Evolutionary conservation across 1,140 invertebrate genomes (phyloP), one percentile per base, ranked within the genome.

Genomic region (Neelides sp.): DNA sequence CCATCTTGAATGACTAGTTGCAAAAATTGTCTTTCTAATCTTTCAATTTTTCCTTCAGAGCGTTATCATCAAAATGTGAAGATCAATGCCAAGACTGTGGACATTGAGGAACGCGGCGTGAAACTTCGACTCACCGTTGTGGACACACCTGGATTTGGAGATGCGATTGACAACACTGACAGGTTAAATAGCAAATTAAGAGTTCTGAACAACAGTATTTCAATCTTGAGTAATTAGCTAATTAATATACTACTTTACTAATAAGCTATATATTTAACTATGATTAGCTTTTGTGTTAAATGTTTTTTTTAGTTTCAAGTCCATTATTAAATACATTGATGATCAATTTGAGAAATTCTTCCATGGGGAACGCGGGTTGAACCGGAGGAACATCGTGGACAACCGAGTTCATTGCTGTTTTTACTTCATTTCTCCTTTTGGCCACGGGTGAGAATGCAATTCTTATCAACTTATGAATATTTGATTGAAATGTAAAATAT

Each of bases 71-170:
- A 90, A 68, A 91, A 85, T 0, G 85, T 92, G 1, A 86, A 85
- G 64, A 67, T 92, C 37, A 86, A 91, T 65, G 85, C 87, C 27
- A 89, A 85, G 0, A 92, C 89, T 23, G 87, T 93, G 13, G 89
- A 94, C 67, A 93, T 94, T 62, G 90, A 94, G 69, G 88, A 92
- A 65, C 71, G 85, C 46, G 89, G 88, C 28, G 87, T 93, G 2
- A 91, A 92, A 67, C 70, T 93, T 50, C 74, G 87, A 44, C 68
- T 91, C 22, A 91, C 85, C 0, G 86, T 94, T 28, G 88, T 97
- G 1, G 94, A 98, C 67, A 98, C 95, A 2, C 94, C 94, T 27
- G 95, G 95, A 12, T 99, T 93, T 71, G 95, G 95, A 15, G 95
- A 98, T 75, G 88, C 91, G n/a, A 94, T 99, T 59, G 83, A 99